Conservation (phyloP, 2,888 invertebrate species). For the Thymelicus acteon region DNA sequence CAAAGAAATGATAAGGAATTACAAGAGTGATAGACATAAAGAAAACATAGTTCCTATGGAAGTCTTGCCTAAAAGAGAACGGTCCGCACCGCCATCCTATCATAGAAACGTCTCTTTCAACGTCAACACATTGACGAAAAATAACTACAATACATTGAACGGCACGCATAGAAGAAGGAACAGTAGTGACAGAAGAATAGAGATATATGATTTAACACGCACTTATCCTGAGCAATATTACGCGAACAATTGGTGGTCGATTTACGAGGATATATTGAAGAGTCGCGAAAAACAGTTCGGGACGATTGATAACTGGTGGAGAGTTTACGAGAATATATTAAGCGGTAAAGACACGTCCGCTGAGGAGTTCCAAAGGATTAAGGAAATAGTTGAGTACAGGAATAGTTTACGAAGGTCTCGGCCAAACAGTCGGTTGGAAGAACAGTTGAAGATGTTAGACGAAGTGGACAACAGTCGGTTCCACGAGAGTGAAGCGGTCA, state of each 20-base stretch:
- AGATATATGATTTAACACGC: conserved; percentile 72
- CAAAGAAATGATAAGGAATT: conserved; percentile 74
- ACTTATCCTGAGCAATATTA: conserved; percentile 77
- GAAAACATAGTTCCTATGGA: conserved; percentile 58
- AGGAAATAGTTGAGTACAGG: conserved; percentile 59
- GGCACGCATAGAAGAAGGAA: conserved; percentile 55
- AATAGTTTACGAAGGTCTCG: conserved; percentile 55
- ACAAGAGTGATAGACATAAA: conserved; percentile 61
- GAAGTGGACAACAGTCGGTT: conserved; percentile 69
- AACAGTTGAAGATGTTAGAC: conserved; percentile 70
- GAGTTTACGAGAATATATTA: conserved; percentile 71
- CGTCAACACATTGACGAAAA: conserved; percentile 55
- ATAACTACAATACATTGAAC: conserved; percentile 56
- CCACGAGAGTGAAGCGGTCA: conserved; percentile 66
- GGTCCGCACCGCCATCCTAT: conserved; percentile 54
- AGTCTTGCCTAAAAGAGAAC: conserved; percentile 50
- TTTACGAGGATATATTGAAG: conserved; percentile 76
- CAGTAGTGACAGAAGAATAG: conserved; percentile 55
- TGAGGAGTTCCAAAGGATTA: conserved; percentile 62
- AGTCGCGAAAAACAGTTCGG: conserved; percentile 77
- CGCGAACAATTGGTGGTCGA: conserved; percentile 82
- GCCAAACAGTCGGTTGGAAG: conserved; percentile 71
- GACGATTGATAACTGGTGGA: conserved; percentile 80
- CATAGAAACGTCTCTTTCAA: conserved; percentile 64
- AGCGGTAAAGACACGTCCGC: conserved; percentile 61